phyloP scores from a whole-genome alignment of 2,888 invertebrate species.

The Drosophila koepferae region DNA sequence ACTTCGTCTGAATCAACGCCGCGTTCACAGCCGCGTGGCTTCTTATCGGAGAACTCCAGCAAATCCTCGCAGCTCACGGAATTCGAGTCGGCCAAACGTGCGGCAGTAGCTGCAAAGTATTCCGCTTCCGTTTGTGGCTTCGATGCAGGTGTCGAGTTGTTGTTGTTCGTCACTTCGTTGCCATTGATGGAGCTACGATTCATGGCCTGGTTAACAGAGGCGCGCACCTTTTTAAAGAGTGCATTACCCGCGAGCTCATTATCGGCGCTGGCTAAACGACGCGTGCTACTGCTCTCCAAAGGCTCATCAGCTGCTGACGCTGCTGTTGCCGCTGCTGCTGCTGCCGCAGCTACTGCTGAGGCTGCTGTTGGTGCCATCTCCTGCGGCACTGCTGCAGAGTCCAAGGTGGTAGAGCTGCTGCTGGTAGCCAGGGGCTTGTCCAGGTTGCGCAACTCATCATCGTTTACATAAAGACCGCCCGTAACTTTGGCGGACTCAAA shows the following conservation, averaged over 20 bases:
- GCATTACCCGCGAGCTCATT: slow-evolving; percentile 84
- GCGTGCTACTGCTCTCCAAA: slow-evolving; percentile 24
- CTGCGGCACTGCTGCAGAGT: slow-evolving; percentile 32
- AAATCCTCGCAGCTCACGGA: slow-evolving; percentile 96
- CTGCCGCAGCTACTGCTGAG: slow-evolving; percentile 13
- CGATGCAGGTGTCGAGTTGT: slow-evolving; percentile 15
- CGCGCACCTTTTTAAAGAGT: slow-evolving; percentile 84
- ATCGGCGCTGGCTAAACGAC: slow-evolving; percentile 51
- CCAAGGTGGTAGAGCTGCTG: slow-evolving; percentile 49
- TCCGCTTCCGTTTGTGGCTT: slow-evolving; percentile 77
- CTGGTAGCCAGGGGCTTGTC: slow-evolving; percentile 73
- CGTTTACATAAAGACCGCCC: slow-evolving; percentile 80
- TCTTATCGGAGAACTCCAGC: slow-evolving; percentile 93
- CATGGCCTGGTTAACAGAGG: slow-evolving; percentile 84
- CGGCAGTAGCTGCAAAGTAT: slow-evolving; percentile 75
- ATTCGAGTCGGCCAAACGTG: slow-evolving; percentile 87
- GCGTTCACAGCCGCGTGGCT: slow-evolving; percentile 92
- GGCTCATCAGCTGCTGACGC: slow-evolving; percentile 14
- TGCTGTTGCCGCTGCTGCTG: slow-evolving; percentile 14
- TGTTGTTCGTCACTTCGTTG: slow-evolving; percentile 10
- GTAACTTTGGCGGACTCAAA: slow-evolving; percentile 80
- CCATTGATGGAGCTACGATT: slow-evolving; percentile 48
- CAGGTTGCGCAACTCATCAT: slow-evolving; percentile 82
- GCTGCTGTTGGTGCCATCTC: slow-evolving; percentile 50
- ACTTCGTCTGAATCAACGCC: slow-evolving; percentile 96